Percentiles rank a stretch among this genome's conserved stretches.
Evolutionary conservation across 2,113 vertebrate species (phyloP).

Genomic region (Lichenostomus cassidix): DNA sequence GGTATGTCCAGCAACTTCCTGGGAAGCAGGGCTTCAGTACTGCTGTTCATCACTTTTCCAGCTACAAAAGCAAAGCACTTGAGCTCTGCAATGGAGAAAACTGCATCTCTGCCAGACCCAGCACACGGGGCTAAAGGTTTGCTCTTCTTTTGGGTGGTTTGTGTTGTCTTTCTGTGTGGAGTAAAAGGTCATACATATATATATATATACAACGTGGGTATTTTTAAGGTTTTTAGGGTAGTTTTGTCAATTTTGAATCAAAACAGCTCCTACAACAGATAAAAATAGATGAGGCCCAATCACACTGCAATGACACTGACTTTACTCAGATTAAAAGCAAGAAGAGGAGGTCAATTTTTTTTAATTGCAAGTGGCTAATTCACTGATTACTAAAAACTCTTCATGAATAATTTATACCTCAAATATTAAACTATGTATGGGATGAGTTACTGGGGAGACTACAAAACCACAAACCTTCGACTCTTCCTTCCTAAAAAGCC

Average conservation of each 20-base stretch:
- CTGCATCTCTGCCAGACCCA: background rate
- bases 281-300: slow-evolving; percentile 43
- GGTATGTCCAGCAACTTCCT: background rate
- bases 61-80: background rate
- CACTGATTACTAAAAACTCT: slow-evolving; percentile 52
- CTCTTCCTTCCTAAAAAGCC: background rate
- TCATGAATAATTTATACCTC: slow-evolving; percentile 56
- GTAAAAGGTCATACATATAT: background rate
- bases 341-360: slow-evolving; percentile 42
- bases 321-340: slow-evolving; percentile 25
- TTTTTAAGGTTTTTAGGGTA: background rate
- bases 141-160: background rate
- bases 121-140: background rate
- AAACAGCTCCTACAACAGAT: background rate
- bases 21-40: background rate
- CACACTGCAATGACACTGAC: slow-evolving; percentile 1
- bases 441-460: slow-evolving; percentile 1
- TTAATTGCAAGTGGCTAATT: slow-evolving; percentile 54
- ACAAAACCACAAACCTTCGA: background rate
- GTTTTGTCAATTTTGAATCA: background rate
- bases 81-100: accelerated
- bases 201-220: background rate
- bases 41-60: background rate
- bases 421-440: slow-evolving; percentile 15
- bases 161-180: background rate